phyloP scores from a whole-genome alignment of 2,797 vertebrate species.

The Lemur catta region DNA sequence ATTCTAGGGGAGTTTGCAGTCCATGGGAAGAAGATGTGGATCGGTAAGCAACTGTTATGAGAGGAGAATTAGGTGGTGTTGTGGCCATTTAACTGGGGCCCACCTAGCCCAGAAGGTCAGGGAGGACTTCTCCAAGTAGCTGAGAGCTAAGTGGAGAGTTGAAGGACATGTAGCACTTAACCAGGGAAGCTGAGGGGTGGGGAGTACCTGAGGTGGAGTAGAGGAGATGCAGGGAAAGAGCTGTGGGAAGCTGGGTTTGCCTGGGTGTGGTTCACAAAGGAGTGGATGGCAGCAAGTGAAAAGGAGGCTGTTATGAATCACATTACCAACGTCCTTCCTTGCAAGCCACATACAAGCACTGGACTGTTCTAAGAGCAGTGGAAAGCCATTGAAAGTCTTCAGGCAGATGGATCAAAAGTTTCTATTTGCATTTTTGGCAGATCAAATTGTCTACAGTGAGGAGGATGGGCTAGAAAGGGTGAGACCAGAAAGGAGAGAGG shows the following conservation, averaged over 20 bases:
- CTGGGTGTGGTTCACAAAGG: not conserved
- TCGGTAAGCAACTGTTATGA: not conserved
- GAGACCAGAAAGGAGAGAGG: not conserved
- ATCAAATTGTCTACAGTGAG: not conserved
- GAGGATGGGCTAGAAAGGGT: not conserved
- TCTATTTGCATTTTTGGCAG: not conserved
- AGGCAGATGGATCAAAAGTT: not conserved
- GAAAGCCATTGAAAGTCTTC: not conserved
- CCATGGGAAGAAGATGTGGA: not conserved
- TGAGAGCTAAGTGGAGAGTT: not conserved
- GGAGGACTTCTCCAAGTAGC: not conserved
- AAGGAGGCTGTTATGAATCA: not conserved
- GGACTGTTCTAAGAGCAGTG: not conserved
- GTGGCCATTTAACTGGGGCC: not conserved
- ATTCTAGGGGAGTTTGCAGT: not conserved
- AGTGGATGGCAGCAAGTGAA: fast-evolving
- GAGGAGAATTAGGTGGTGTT: not conserved
- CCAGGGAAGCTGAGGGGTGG: not conserved
- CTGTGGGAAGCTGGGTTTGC: not conserved
- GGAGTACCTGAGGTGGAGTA: not conserved
- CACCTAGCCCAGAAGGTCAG: not conserved
- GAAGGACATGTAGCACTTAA: not conserved
- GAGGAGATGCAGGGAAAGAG: not conserved
- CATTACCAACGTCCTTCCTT: not conserved
- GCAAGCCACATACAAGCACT: not conserved